Conservation (phyloP, 1,140 invertebrate genomes). For the Heliconius nattereri region DNA sequence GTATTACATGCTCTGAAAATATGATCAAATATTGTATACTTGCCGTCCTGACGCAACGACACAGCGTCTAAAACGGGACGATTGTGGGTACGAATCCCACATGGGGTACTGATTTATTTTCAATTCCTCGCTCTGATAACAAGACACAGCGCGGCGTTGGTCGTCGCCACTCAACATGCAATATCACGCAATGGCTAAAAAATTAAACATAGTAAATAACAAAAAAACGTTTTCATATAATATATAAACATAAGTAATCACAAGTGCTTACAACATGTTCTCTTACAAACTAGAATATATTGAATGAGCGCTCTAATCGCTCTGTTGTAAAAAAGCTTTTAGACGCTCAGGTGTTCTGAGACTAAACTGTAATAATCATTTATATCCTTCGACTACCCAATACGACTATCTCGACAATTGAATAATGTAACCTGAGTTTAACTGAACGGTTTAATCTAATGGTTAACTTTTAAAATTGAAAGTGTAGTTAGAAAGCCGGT, state of each 20-base stretch:
- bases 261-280: background rate
- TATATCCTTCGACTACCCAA: constrained; percentile 38
- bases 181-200: too few relatives aligned
- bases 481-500: background rate
- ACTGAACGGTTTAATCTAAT: constrained; percentile 18
- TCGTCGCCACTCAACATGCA: too few relatives aligned
- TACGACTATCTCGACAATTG: constrained; percentile 35
- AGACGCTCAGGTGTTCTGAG: constrained; percentile 41
- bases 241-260: background rate
- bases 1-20: too few relatives aligned
- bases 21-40: too few relatives aligned
- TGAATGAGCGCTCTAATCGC: constrained; percentile 29
- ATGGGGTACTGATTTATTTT: too few relatives aligned
- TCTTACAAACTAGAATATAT: background rate
- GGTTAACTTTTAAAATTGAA: background rate
- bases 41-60: too few relatives aligned
- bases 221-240: background rate
- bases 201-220: background rate
- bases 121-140: too few relatives aligned
- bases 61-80: too few relatives aligned
- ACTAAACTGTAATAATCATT: constrained; percentile 41
- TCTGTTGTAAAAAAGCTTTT: constrained; percentile 38
- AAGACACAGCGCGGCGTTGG: too few relatives aligned
- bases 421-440: constrained; percentile 35
- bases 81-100: too few relatives aligned